Percentiles rank a stretch among this genome's conserved stretches.
Conservation (phyloP, 2,113 vertebrate genomes). For the Crotalus viridis region DNA sequence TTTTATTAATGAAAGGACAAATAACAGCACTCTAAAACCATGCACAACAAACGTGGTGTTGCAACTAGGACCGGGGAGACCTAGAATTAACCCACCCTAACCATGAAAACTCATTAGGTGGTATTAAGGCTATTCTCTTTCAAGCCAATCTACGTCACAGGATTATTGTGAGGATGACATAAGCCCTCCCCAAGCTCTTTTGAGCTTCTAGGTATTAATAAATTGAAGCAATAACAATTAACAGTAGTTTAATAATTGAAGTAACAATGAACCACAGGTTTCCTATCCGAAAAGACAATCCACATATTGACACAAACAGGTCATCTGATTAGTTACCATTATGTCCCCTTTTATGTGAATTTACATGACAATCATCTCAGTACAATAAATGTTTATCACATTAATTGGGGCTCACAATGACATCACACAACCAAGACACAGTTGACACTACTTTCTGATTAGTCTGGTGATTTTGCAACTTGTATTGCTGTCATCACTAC, state of each 20-base stretch:
- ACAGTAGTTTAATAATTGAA: neutral
- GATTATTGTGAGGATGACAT: neutral
- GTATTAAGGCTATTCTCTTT: neutral
- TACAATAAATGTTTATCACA: neutral
- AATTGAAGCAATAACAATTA: neutral
- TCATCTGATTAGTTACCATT: neutral
- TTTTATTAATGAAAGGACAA: neutral
- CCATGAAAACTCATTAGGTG: no score
- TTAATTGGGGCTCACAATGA: neutral
- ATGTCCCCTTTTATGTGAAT: neutral
- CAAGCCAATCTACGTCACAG: neutral
- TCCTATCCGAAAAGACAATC: neutral
- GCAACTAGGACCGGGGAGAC: neutral
- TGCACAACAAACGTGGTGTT: neutral
- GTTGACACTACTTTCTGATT: neutral
- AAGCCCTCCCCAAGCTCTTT: neutral
- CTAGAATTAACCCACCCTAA: neutral
- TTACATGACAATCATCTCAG: neutral
- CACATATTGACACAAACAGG: neutral
- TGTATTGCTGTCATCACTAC: neutral
- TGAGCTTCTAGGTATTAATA: neutral
- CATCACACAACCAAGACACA: neutral
- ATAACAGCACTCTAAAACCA: neutral
- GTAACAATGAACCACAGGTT: neutral
- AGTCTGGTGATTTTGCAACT: neutral